Base-by-base conservation (phyloP, 2,888 invertebrate species). In the Tupiocoris notatus region DNA sequence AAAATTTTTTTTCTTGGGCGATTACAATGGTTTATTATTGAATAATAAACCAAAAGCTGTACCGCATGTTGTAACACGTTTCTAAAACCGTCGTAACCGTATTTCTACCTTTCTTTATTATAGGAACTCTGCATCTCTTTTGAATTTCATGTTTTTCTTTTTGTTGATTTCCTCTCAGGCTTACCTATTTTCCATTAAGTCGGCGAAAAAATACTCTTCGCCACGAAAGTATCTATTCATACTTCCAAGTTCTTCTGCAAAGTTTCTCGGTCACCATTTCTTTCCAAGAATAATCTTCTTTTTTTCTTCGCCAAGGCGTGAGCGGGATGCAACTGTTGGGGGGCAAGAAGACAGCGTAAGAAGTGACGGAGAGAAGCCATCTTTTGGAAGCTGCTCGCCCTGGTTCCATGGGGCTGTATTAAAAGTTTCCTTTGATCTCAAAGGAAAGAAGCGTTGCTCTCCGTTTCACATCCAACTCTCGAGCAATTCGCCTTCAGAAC, bases 381-480 rank as follows among this genome's bases (percentile, higher is more conserved):
- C 39, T 12, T 39, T 39, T 39, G 6, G 39, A 39, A 39, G 39
- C 39, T 39, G 12, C 39, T 39, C 6, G 39, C 6, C 39, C 39
- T 39, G 39, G 58, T 70, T 70, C 58, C 59, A 24, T 23, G 59
- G 23, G 70, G 58, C 70, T 70, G 70, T 70, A 70, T 70, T 70
- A 70, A 59, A 70, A 70, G 70, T 70, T 59, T 57, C 70, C 70
- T 70, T 59, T 70, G 70, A 70, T 58, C 57, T 70, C 70, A 70
- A 70, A n/a, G n/a, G n/a, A n/a, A n/a, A 70, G 70, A 58, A 39
- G 39, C 12, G 6, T 12, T 7, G 39, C 39, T 39, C 39, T 12
- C 12, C 39, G 39, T 39, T 12, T 39, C 3, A 39, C 39, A 39
- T 39, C 39, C 39, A 39, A 39, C 39, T 39, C 39, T 39, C 6